phyloP scores from a whole-genome alignment of 1,140 invertebrate genomes.

The Phthorimaea operculella region DNA sequence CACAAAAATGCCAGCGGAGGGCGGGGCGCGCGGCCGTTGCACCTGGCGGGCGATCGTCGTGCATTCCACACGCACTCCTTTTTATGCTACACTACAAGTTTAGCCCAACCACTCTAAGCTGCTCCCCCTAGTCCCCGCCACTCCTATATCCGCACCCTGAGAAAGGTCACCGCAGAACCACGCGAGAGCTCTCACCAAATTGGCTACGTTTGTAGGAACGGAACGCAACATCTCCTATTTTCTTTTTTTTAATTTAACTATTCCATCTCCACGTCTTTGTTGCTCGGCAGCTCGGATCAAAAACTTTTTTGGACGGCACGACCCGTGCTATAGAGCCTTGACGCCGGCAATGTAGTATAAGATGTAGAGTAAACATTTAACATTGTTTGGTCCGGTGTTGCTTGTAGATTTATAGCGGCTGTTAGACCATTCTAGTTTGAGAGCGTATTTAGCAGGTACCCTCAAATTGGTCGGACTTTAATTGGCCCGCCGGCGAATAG shows the following conservation, averaged over 20 bases:
- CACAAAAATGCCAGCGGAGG: conserved; percentile 44
- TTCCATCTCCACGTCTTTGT: conserved; percentile 32
- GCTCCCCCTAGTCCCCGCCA: conserved; percentile 13
- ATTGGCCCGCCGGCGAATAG: conserved; percentile 11
- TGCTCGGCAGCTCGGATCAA: conserved; percentile 24
- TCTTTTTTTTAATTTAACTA: conserved; percentile 30
- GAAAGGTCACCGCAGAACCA: conserved; percentile 14
- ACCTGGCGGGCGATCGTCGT: conserved; percentile 37
- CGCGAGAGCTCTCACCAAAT: conserved; percentile 15
- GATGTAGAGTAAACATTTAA: conserved; percentile 33
- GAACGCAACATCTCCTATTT: conserved; percentile 27
- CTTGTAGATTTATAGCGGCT: conserved; percentile 32
- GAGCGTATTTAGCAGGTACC: conserved; percentile 25
- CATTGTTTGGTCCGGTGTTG: conserved; percentile 25
- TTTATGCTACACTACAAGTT: conserved; percentile 42
- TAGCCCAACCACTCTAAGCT: conserved; percentile 30
- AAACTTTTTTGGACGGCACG: conserved; percentile 22
- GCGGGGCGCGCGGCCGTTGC: conserved; percentile 46
- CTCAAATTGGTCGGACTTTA: conserved; percentile 28
- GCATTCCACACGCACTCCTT: conserved; percentile 59
- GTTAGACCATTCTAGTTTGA: conserved; percentile 24
- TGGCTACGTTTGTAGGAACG: conserved; percentile 22
- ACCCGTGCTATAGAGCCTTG: background rate
- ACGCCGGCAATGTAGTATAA: conserved; percentile 6
- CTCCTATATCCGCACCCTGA: conserved; percentile 14